Percentiles rank a stretch among this genome's conserved stretches.
These are phyloP conservation scores for Cerastoderma edule DNA, from an alignment of 2,888 invertebrate species.

Conservation along the genomic window DNA sequence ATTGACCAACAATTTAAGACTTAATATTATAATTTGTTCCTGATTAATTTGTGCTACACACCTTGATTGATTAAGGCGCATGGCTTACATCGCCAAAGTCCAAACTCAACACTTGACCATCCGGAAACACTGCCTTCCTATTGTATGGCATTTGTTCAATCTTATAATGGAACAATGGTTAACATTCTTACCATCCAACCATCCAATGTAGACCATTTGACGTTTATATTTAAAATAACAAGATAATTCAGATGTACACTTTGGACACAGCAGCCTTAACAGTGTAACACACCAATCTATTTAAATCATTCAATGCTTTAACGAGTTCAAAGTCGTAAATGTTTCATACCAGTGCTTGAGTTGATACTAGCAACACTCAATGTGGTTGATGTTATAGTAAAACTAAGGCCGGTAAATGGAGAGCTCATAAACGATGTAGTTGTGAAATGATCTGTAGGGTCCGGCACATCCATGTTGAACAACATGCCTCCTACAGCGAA, in stretches of 20 bases:
- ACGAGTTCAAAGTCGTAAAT: too few relatives aligned
- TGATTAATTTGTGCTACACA: too few relatives aligned
- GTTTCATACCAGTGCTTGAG: constrained; percentile 23
- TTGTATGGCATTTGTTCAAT: too few relatives aligned
- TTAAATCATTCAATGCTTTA: background rate
- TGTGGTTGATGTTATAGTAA: background rate
- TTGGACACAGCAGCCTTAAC: background rate
- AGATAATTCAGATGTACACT: background rate
- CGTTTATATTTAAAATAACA: background rate
- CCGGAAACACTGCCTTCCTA: too few relatives aligned
- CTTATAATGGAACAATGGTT: too few relatives aligned
- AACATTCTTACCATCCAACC: background rate
- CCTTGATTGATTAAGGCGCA: too few relatives aligned
- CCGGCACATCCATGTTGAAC: constrained; percentile 16
- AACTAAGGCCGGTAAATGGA: constrained; percentile 28
- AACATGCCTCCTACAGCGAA: constrained; percentile 25
- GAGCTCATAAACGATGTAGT: constrained; percentile 20
- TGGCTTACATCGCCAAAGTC: too few relatives aligned
- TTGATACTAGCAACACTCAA: constrained; percentile 23
- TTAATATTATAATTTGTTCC: too few relatives aligned
- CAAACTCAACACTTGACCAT: too few relatives aligned
- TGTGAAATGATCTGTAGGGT: constrained; percentile 27
- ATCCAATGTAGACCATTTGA: background rate
- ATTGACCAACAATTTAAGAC: too few relatives aligned
- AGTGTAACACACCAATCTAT: background rate